Conservation (phyloP, 2,797 vertebrate genomes). For the Hypotaenidia philippensis region DNA sequence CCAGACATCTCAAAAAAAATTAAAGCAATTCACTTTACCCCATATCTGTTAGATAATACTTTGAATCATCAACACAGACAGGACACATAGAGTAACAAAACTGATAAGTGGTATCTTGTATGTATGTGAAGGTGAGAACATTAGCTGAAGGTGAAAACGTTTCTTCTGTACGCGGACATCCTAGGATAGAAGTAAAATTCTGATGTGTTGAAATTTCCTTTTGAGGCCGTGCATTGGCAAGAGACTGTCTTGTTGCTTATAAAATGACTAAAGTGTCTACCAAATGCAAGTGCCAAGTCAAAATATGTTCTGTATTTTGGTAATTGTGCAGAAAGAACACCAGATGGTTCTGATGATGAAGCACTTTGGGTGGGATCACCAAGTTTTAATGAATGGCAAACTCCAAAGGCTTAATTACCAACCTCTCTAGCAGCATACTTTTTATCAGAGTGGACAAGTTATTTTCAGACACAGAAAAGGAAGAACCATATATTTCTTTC, state of each 20-base stretch:
- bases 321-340: slow-evolving; percentile 76
- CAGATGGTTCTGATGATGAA: slow-evolving; percentile 75
- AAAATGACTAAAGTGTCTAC: slow-evolving; percentile 72
- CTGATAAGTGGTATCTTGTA: neutral
- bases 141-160: neutral
- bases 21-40: neutral
- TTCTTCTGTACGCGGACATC: neutral
- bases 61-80: slow-evolving; percentile 2
- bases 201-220: slow-evolving; percentile 49
- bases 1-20: neutral
- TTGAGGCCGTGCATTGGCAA: slow-evolving; percentile 63
- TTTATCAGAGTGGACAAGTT: slow-evolving; percentile 36
- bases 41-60: slow-evolving; percentile 6
- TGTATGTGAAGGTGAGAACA: neutral
- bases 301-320: slow-evolving; percentile 73
- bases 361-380: slow-evolving; percentile 61
- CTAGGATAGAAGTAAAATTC: slow-evolving; percentile 1
- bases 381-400: slow-evolving; percentile 70
- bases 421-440: slow-evolving; percentile 26
- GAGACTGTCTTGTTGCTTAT: slow-evolving; percentile 61
- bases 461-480: slow-evolving; percentile 24
- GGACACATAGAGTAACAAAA: neutral
- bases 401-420: slow-evolving; percentile 58
- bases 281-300: slow-evolving; percentile 77
- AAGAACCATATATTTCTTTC: neutral